A percentile compares a stretch with the other conserved stretches of the same genome.
Evolutionary conservation across 2,113 vertebrate species (phyloP).

Genomic region (Phoxinus phoxinus): DNA sequence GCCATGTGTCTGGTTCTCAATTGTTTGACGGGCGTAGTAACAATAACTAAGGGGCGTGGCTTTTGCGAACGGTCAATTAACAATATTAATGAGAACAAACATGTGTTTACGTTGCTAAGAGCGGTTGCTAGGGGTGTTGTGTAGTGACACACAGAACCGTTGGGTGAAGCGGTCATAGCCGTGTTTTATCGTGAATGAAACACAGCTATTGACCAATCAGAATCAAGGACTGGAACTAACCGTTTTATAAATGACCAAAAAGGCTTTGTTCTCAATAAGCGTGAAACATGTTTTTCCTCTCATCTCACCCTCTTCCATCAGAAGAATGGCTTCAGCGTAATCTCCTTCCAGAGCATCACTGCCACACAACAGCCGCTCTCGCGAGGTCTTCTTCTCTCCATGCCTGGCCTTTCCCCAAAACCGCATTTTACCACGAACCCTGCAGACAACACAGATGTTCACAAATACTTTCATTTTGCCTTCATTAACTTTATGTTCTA

Average conservation of each 20-base stretch:
- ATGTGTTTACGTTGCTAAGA: too few relatives aligned
- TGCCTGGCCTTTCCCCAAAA: conserved; percentile 94
- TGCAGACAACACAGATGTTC: conserved; percentile 57
- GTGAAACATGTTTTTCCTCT: not conserved
- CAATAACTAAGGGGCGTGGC: too few relatives aligned
- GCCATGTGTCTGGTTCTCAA: too few relatives aligned
- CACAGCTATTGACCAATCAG: too few relatives aligned
- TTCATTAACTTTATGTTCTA: not conserved
- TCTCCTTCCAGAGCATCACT: conserved; percentile 82
- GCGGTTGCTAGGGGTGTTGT: too few relatives aligned
- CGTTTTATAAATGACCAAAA: not conserved
- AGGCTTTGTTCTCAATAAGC: not conserved
- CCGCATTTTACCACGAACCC: conserved; percentile 88
- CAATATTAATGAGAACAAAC: too few relatives aligned
- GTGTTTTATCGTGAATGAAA: too few relatives aligned
- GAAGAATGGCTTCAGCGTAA: conserved; percentile 71
- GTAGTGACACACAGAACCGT: too few relatives aligned
- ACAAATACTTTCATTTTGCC: not conserved
- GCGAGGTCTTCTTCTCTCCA: conserved; percentile 84
- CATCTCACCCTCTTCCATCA: conserved; percentile 82
- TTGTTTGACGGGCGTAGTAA: too few relatives aligned
- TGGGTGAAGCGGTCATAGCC: too few relatives aligned
- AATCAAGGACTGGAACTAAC: too few relatives aligned
- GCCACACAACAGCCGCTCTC: conserved; percentile 83
- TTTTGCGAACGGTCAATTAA: too few relatives aligned